Base-by-base conservation (phyloP, 2,113 vertebrate species). In the Edolisoma coerulescens region DNA sequence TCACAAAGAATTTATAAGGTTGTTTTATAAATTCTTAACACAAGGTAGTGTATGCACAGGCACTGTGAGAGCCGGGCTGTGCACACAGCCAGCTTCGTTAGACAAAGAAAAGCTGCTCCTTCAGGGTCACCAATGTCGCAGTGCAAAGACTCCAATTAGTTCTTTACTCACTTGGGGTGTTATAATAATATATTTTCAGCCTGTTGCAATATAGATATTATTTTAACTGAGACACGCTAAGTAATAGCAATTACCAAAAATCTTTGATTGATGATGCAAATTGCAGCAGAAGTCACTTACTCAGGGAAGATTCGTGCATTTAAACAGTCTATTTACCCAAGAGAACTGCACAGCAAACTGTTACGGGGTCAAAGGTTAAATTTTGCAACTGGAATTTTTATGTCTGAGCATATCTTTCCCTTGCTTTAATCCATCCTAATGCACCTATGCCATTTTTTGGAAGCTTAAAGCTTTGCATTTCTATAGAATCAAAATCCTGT, bases 161-260 rank as follows among this genome's bases (percentile, higher is more conserved):
- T 91, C 86, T 68, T 90, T 60, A 92, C 84, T 87, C 60, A 83
- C 86, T 92, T 60, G 59, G 69, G 64, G 42, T 84, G 65, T 39
- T 81, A 69, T 23, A 84, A 96, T 35, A 93, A 87, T 56, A 83
- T 79, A 73, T 82, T 95, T 94, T 26, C 78, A 71, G 27, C 69
- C 67, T 81, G 49, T 61, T 94, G 86, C 60, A 82, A 71, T 85
- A 91, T 32, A 93, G 84, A 60, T 75, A 83, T 91, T 84, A 52
- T 74, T 87, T 93, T 61, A 80, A 92, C 64, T 63, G 80, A 85
- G 77, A 30, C 45, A 80, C 49, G n/a, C 39, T 41, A 87, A 87
- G 80, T 81, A 93, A 85, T 83, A 87, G 50, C 89, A 95, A 84
- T 89, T 94, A 94, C 89, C 41, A 59, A 81, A 90, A 84, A 89